phyloP scores from a whole-genome alignment of 1,140 invertebrate species.

The Neodiprion lecontei region DNA sequence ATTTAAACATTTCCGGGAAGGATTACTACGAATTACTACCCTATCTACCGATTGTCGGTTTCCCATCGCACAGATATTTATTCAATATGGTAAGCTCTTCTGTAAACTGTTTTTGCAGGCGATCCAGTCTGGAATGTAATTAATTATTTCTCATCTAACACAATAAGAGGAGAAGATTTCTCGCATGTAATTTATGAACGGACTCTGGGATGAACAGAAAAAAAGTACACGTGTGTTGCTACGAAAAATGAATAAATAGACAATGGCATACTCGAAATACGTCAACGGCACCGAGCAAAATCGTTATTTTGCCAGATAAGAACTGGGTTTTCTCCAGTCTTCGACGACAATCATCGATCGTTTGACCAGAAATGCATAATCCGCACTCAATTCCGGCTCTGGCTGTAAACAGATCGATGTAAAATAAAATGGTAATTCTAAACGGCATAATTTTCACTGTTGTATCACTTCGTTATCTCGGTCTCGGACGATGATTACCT shows the following conservation, averaged over 20 bases:
- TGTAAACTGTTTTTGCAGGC: too few species aligned
- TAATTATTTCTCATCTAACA: too few species aligned
- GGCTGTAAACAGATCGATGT: neutral
- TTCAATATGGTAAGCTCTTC: too few species aligned
- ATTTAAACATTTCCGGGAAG: too few species aligned
- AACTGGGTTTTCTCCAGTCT: constrained; percentile 23
- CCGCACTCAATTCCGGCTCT: constrained; percentile 25
- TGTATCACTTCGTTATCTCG: constrained; percentile 19
- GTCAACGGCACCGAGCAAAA: constrained; percentile 37
- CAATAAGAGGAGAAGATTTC: too few species aligned
- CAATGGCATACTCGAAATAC: constrained; percentile 30
- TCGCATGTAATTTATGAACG: too few species aligned
- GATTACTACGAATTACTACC: too few species aligned
- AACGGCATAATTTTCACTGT: neutral
- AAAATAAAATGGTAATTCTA: neutral
- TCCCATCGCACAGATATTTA: too few species aligned
- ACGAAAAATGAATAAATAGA: neutral
- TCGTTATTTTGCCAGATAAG: constrained; percentile 34
- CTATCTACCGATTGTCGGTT: too few species aligned
- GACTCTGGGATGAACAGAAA: too few species aligned
- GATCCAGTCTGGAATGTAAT: too few species aligned
- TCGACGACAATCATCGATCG: constrained; percentile 29
- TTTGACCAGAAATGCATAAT: constrained; percentile 37
- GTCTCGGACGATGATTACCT: constrained; percentile 22
- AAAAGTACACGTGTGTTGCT: too few species aligned